Evolutionary conservation across 1,140 invertebrate species (phyloP).

Genomic region (Dendroctonus valens): DNA sequence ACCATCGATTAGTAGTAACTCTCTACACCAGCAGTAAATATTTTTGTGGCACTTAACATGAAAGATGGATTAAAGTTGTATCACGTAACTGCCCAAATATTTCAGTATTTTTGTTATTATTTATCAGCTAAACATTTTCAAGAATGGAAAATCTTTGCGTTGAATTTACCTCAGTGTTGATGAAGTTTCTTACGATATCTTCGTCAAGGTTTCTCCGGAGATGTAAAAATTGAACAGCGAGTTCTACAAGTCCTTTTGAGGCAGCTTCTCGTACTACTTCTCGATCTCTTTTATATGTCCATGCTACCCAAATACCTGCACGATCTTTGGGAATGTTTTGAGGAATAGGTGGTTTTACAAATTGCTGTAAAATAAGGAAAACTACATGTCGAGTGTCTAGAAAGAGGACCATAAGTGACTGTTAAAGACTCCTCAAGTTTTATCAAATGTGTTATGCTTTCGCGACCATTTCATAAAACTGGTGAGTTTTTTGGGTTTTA

Average conservation of each 20-base stretch:
- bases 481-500: neutral
- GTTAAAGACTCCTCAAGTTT: neutral
- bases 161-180: constrained; percentile 54
- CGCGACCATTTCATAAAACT: neutral
- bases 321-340: constrained; percentile 41
- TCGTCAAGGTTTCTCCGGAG: constrained; percentile 55
- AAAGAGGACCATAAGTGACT: neutral
- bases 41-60: too few relatives aligned
- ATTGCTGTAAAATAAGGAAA: constrained; percentile 10
- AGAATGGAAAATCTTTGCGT: too few relatives aligned
- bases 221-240: constrained; percentile 60
- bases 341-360: constrained; percentile 35
- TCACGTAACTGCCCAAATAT: too few relatives aligned
- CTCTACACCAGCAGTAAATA: too few relatives aligned
- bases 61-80: too few relatives aligned
- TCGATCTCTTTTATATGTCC: constrained; percentile 55
- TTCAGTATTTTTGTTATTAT: too few relatives aligned
- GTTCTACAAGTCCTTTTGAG: constrained; percentile 61
- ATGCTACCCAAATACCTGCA: constrained; percentile 52
- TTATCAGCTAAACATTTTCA: too few relatives aligned
- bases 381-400: too few relatives aligned
- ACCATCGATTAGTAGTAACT: too few relatives aligned
- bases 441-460: neutral
- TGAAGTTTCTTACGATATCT: constrained; percentile 56
- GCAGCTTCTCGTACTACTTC: constrained; percentile 66